Base-by-base conservation (phyloP, 2,797 vertebrate species). In the Epinephelus malabaricus region DNA sequence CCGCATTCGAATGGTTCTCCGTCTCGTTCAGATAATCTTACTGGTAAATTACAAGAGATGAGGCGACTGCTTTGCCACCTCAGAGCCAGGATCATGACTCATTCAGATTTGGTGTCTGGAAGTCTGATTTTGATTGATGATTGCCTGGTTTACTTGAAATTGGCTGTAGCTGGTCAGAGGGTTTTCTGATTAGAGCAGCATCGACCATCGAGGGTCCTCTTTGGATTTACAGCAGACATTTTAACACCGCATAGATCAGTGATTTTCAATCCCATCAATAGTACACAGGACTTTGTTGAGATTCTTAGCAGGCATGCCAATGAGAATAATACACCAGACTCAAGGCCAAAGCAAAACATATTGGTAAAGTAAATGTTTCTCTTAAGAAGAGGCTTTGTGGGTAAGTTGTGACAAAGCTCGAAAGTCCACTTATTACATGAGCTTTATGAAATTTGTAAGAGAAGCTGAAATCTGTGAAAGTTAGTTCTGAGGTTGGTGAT, bases 41-140 rank as follows among this genome's bases (percentile, higher is more conserved):
- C 38, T 13, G n/a, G 62, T 25, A 51, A 79, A 76, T 85, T 59
- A 75, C 69, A 40, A 27, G 73, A 76, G 63, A 78, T 38, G 81
- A 81, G 71, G 38, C 2, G 6, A 51, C 59, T 12, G 49, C 62
- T 17, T 43, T 2, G 1, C 46, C 43, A 6, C 62, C 27, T 14
- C 58, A 53, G 55, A 40, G 38, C 25, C 9, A 0, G 38, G 30
- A 50, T 69, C 56, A 1, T 27, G 64, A 79, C 54, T 86, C 72
- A 80, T 49, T 62, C 1, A 64, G 60, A 68, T 67, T 60, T 63
- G 67, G 49, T 23, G 5, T 51, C 62, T 46, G 34, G 19, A 34
- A 18, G 69, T 73, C 68, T 73, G 79, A 83, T 68, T 70, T 69
- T 85, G 73, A 88, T 71, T 58, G 59, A 86, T 81, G 72, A 70